A percentile compares a stretch with the other conserved stretches of the same genome.
Conservation (phyloP, 2,113 vertebrate genomes). For the Aspiorhynchus laticeps region DNA sequence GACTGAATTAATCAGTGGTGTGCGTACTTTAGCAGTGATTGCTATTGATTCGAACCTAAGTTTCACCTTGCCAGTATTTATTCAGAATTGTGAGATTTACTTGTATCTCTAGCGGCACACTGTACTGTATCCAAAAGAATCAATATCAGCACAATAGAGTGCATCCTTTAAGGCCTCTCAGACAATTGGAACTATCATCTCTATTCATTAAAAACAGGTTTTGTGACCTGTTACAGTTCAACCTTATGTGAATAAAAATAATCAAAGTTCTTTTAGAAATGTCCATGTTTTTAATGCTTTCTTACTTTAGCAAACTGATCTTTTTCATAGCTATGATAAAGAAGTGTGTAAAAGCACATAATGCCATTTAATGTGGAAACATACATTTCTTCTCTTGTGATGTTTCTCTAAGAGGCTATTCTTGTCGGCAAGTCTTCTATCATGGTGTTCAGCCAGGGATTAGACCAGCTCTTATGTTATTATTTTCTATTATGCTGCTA, state of each 20-base stretch:
- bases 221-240: neutral
- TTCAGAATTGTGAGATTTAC: neutral
- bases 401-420: neutral
- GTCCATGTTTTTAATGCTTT: neutral
- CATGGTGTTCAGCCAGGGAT: neutral
- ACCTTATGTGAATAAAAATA: neutral
- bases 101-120: neutral
- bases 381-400: neutral
- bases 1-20: neutral
- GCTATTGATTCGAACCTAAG: neutral
- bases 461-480: conserved; percentile 30
- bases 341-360: neutral
- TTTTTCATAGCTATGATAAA: neutral
- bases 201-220: neutral
- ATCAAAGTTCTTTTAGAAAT: neutral
- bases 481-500: conserved; percentile 24
- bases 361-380: neutral
- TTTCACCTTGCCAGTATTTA: neutral
- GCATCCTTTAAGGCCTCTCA: neutral
- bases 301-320: neutral
- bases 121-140: conserved; percentile 5
- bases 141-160: conserved; percentile 14
- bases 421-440: neutral
- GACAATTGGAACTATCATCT: neutral
- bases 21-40: neutral